Percentiles rank a stretch among this genome's conserved stretches.
phyloP scores from a whole-genome alignment of 2,888 invertebrate genomes.

The Drosophila borealis region DNA sequence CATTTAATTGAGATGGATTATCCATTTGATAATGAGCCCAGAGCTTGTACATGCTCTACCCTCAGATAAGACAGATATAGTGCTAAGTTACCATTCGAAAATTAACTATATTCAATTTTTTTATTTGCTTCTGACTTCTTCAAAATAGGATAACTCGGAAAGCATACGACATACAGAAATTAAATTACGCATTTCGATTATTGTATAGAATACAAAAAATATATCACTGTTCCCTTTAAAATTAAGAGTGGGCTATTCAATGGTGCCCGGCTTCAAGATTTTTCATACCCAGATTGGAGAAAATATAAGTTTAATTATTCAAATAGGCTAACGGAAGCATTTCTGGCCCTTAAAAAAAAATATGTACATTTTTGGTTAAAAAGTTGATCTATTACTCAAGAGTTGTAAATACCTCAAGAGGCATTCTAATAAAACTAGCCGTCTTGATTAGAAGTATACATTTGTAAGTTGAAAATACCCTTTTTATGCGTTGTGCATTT shows the following conservation, averaged over 20 bases:
- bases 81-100: too few species aligned
- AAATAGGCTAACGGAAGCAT: background rate
- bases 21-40: background rate
- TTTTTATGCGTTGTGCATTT: background rate
- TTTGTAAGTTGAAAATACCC: background rate
- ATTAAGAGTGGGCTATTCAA: too few species aligned
- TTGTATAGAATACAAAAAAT: background rate
- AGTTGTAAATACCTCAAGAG: background rate
- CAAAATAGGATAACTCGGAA: too few species aligned
- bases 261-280: too few species aligned
- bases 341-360: background rate
- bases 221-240: background rate
- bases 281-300: background rate
- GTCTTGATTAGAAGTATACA: background rate
- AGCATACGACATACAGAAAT: too few species aligned
- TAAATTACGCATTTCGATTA: background rate
- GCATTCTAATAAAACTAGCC: background rate
- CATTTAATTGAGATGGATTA: background rate
- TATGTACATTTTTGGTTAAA: background rate
- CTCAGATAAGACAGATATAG: too few species aligned
- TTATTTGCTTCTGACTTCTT: too few species aligned
- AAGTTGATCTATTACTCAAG: background rate
- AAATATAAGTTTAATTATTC: background rate
- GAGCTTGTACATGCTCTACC: background rate
- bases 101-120: too few species aligned